phyloP scores from a whole-genome alignment of 2,888 invertebrate genomes.

The Netelia virgata region DNA sequence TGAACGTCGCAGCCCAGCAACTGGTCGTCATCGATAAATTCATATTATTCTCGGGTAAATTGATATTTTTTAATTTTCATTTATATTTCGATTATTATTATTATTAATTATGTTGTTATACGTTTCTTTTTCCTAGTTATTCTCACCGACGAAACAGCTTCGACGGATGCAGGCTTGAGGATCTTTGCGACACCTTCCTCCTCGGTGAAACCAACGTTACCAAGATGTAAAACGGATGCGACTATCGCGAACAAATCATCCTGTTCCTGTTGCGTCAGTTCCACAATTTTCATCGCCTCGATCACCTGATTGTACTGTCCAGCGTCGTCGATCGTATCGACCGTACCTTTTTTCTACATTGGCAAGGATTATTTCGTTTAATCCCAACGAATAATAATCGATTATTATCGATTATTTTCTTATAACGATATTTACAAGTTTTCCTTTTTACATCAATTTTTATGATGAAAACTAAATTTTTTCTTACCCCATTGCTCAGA shows the following conservation, averaged over 20 bases:
- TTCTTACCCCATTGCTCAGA: slow-evolving; percentile 90
- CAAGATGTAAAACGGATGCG: slow-evolving; percentile 94
- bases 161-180: slow-evolving; percentile 88
- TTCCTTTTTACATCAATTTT: slow-evolving; percentile 1
- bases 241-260: slow-evolving; percentile 92
- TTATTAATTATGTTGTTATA: slow-evolving; percentile 6
- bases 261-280: slow-evolving; percentile 90
- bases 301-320: slow-evolving; percentile 90
- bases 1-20: slow-evolving; percentile 90
- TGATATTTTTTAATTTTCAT: slow-evolving; percentile 8
- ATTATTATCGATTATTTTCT: background rate
- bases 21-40: slow-evolving; percentile 83
- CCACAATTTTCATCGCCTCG: slow-evolving; percentile 92
- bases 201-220: slow-evolving; percentile 93
- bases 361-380: background rate
- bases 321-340: slow-evolving; percentile 87
- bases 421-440: background rate
- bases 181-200: slow-evolving; percentile 91
- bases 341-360: slow-evolving; percentile 84
- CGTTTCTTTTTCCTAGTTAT: slow-evolving; percentile 3
- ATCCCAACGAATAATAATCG: background rate
- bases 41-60: background rate
- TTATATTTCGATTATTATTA: slow-evolving; percentile 20
- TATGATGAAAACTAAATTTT: background rate
- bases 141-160: slow-evolving; percentile 89